Percentiles rank a stretch among this genome's conserved stretches.
These are phyloP conservation scores for Thereva nobilitata DNA, from an alignment of 2,888 invertebrate species.

Conservation along the genomic window DNA sequence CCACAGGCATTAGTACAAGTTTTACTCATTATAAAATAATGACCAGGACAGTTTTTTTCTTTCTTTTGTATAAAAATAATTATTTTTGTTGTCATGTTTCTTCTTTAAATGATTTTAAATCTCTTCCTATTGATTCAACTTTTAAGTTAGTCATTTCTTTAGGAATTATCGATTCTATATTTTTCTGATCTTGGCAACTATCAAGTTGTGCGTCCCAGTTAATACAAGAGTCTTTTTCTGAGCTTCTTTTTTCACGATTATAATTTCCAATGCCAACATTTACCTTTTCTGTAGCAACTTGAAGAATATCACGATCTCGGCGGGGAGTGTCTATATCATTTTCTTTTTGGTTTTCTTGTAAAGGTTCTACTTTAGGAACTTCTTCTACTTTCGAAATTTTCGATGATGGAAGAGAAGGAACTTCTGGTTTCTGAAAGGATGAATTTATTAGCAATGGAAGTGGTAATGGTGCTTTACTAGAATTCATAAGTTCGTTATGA, in stretches of 20 bases:
- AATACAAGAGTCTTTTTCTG: constrained; percentile 13
- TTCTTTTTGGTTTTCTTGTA: constrained; percentile 34
- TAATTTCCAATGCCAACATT: not conserved
- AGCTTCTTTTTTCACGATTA: constrained; percentile 25
- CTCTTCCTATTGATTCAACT: constrained; percentile 48
- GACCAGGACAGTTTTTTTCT: too few relatives aligned
- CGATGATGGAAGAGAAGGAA: not conserved
- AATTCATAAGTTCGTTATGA: constrained; percentile 28
- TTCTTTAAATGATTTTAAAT: constrained; percentile 53
- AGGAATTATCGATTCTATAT: constrained; percentile 44
- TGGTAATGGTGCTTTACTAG: constrained; percentile 48
- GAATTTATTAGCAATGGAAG: constrained; percentile 52
- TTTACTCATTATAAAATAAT: too few relatives aligned
- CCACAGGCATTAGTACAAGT: too few relatives aligned
- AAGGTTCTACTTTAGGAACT: not conserved
- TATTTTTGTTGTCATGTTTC: constrained; percentile 14
- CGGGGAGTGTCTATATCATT: constrained; percentile 52
- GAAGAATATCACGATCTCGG: constrained; percentile 50
- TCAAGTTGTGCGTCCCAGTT: constrained; percentile 35
- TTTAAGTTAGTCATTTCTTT: constrained; percentile 30
- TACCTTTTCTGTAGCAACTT: constrained; percentile 42
- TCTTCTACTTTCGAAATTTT: not conserved
- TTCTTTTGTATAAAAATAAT: too few relatives aligned
- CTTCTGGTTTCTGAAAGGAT: constrained; percentile 42
- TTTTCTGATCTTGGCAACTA: constrained; percentile 49